Conservation (phyloP, 2,797 vertebrate species). For the Malurus splendens region DNA sequence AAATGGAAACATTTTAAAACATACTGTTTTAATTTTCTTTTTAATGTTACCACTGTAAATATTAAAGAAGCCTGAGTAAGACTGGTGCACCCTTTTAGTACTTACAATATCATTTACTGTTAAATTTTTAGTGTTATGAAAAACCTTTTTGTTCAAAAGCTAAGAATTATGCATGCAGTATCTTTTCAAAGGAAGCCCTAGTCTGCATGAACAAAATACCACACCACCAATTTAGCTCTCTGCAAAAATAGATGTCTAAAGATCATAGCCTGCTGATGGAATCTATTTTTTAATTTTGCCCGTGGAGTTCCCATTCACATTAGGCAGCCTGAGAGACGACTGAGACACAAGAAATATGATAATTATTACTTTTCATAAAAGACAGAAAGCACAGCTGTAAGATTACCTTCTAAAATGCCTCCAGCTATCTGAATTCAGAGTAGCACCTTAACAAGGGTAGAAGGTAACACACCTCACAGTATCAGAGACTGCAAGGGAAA, state of each 20-base stretch:
- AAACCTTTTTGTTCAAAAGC: not conserved
- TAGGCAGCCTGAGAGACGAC: not conserved
- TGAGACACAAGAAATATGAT: constrained; percentile 7
- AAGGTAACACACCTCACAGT: not conserved
- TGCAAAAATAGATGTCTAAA: not conserved
- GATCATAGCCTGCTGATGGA: not conserved
- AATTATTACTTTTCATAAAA: constrained; percentile 20
- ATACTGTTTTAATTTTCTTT: not conserved
- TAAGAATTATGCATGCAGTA: not conserved
- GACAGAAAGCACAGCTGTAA: not conserved
- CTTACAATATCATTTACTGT: not conserved
- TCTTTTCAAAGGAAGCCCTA: not conserved
- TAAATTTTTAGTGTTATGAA: not conserved
- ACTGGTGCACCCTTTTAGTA: not conserved
- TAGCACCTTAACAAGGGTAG: not conserved
- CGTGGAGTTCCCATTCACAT: not conserved
- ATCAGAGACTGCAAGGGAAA: not conserved
- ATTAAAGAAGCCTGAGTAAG: not conserved
- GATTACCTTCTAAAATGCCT: constrained; percentile 19
- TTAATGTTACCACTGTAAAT: not conserved
- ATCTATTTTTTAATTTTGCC: not conserved
- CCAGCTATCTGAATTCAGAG: not conserved
- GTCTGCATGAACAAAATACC: not conserved
- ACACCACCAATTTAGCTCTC: not conserved
- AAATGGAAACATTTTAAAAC: not conserved